Percentiles rank a stretch among this genome's conserved stretches.
phyloP scores from a whole-genome alignment of 1,140 invertebrate species.

The Lordiphosa clarofinis region DNA sequence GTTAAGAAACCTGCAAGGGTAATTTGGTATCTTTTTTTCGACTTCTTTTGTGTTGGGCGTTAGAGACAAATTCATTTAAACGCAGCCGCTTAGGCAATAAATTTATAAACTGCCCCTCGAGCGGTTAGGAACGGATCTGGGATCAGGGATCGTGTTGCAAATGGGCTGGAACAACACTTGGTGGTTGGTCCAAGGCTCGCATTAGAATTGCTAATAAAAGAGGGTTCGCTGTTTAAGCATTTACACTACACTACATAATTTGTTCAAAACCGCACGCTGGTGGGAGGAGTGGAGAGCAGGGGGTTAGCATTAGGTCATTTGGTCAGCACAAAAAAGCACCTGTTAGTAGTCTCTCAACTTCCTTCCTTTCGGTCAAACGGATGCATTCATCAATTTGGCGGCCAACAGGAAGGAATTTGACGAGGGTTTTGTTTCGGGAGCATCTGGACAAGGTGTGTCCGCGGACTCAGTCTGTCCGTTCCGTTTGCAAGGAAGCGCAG shows the following conservation, averaged over 20 bases:
- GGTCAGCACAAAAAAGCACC: slow-evolving; percentile 54
- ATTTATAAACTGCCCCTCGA: slow-evolving; percentile 72
- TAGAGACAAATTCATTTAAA: slow-evolving; percentile 78
- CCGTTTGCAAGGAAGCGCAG: no score
- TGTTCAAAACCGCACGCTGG: slow-evolving; percentile 13
- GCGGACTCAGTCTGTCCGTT: neutral
- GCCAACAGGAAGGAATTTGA: slow-evolving; percentile 47
- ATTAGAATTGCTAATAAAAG: slow-evolving; percentile 70
- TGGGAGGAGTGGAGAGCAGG: neutral
- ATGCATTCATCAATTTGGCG: slow-evolving; percentile 78
- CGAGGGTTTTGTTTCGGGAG: slow-evolving; percentile 5
- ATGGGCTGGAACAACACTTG: slow-evolving; percentile 54
- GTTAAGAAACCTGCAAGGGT: slow-evolving; percentile 19
- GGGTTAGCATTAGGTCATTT: slow-evolving; percentile 68
- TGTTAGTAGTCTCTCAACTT: slow-evolving; percentile 56
- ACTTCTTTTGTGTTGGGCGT: slow-evolving; percentile 45
- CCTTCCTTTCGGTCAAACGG: slow-evolving; percentile 65
- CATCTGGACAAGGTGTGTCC: no score
- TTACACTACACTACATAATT: slow-evolving; percentile 61
- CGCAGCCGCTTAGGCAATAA: slow-evolving; percentile 62
- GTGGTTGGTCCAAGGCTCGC: slow-evolving; percentile 15
- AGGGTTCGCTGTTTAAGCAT: slow-evolving; percentile 51
- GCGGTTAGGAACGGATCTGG: slow-evolving; percentile 33
- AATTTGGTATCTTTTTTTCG: slow-evolving; percentile 8
- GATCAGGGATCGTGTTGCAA: slow-evolving; percentile 46